Evolutionary conservation across 2,888 invertebrate species (phyloP), one percentile per base, ranked within the genome.

Genomic region (Neria commutata): DNA sequence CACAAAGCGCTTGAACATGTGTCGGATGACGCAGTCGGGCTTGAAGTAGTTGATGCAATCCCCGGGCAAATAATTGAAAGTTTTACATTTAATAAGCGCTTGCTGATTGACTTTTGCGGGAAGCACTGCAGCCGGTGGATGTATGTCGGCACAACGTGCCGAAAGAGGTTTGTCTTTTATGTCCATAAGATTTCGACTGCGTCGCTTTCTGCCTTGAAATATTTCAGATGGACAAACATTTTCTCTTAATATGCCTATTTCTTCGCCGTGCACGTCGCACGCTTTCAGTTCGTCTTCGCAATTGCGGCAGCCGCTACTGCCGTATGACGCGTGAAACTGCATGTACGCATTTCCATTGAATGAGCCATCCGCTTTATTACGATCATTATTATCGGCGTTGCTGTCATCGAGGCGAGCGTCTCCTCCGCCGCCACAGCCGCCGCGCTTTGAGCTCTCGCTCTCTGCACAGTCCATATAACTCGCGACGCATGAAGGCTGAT

Each of bases 401-500:
- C 40, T 54, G 10, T 58, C 49, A 14, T 65, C 56, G 1, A 40
- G 56, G 0, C 51, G 58, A 6, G 54, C 60, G 1, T 61, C 62
- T 6, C 42, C 54, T 3, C 42, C 4, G 2, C 58, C 60, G 2
- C 56, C 62, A 5, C 42, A 53, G 5, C 42, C 4, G 2, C 58
- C 60, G 2, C 56, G 57, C 3, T 61, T 69, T 1, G 62, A 50
- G n/a, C 51, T 23, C 26, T 74, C 75, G 45, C 60, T 68, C 47
- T 76, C 76, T 25, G 77, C 72, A 49, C 75, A 80, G 40, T 81
- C 81, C 78, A 80, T 79, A 50, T 72, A 77, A 11, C 75, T 72
- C 8, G 69, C 58, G 8, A 72, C 77, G 74, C 89, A 86, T 17
- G 89, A 87, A 68, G 90, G 89, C 74, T 88, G 88, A 81, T 91